These are phyloP conservation scores for Drosophila equinoxialis DNA, from an alignment of 1,140 invertebrate species.

Conservation along the genomic window DNA sequence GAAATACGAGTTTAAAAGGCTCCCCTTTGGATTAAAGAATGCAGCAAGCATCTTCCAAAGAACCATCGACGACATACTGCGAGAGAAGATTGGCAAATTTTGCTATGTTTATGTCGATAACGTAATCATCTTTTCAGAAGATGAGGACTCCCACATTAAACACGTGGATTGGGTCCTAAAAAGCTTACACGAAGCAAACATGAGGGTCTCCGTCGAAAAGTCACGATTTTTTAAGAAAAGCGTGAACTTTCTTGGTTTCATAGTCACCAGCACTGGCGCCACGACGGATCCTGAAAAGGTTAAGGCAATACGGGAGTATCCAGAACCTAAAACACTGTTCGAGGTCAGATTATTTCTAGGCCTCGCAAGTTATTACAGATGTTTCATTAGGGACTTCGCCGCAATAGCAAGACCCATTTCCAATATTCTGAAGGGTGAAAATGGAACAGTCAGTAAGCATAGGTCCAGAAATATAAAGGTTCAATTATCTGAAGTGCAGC, in stretches of 20 bases:
- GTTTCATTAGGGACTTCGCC: background rate
- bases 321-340: too few relatives aligned
- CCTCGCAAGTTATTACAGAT: too few relatives aligned
- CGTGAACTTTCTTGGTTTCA: background rate
- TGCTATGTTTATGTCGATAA: background rate
- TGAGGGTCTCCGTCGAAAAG: constrained; percentile 23
- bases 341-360: too few relatives aligned
- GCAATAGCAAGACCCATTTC: constrained; percentile 7
- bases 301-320: too few relatives aligned
- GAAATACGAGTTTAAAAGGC: constrained; percentile 23
- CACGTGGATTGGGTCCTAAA: too few relatives aligned
- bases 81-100: background rate
- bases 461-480: constrained; percentile 16
- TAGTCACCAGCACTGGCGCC: too few relatives aligned
- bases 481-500: constrained; percentile 7
- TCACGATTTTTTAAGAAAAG: constrained; percentile 27
- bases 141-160: too few relatives aligned
- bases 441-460: constrained; percentile 24
- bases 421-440: constrained; percentile 27
- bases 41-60: constrained; percentile 1
- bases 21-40: constrained; percentile 5
- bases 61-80: background rate
- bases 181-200: too few relatives aligned
- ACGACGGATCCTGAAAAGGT: too few relatives aligned
- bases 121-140: too few relatives aligned